Evolutionary conservation across 2,113 vertebrate genomes (phyloP).

Genomic region (Globicephala melas): DNA sequence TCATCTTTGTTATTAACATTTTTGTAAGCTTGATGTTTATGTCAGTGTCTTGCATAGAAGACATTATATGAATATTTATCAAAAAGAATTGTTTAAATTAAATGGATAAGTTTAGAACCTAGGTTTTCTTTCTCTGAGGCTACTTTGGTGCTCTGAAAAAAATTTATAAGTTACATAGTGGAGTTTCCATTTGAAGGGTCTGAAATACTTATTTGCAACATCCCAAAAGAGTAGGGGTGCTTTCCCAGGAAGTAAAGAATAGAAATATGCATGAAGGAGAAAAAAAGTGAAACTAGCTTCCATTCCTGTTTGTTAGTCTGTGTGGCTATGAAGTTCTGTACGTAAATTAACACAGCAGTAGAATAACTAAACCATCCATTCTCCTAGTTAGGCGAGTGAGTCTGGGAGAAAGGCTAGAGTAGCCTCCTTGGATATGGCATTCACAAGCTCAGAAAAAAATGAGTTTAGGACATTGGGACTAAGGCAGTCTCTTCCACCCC

Average conservation of each 20-base stretch:
- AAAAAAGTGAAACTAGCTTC: not conserved
- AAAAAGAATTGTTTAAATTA: not conserved
- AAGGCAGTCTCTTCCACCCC: not conserved
- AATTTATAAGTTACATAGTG: not conserved
- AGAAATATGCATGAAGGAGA: not conserved
- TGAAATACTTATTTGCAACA: not conserved
- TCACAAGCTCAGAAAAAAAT: not conserved
- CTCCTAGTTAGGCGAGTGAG: not conserved
- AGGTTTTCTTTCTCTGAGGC: not conserved
- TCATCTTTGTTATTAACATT: not conserved
- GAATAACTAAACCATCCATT: not conserved
- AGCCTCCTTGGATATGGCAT: not conserved
- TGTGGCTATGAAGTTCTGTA: not conserved
- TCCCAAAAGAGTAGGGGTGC: not conserved
- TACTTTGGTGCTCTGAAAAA: not conserved
- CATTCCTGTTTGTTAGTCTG: not conserved
- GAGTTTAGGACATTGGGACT: not conserved
- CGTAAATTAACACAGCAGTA: not conserved
- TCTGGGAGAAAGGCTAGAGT: not conserved
- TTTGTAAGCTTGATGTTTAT: not conserved
- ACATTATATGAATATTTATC: not conserved
- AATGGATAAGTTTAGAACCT: not conserved
- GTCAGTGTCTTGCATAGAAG: not conserved
- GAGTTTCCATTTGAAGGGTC: not conserved
- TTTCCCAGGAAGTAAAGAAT: not conserved